Base-by-base conservation (phyloP, 2,797 vertebrate genomes). In the Enteromius trimaculatus region DNA sequence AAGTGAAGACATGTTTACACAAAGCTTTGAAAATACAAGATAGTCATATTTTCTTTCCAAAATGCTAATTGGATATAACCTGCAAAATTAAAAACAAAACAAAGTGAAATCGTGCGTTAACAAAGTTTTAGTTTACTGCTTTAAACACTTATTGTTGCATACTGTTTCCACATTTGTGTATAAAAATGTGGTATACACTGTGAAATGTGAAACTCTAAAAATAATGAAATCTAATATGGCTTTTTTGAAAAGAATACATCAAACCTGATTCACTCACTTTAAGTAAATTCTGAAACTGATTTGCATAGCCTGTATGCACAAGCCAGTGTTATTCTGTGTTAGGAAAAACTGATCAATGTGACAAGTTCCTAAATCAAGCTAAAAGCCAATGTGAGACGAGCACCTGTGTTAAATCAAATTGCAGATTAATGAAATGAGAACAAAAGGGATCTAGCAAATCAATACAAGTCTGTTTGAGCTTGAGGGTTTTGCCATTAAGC, bases 401-500 rank as follows among this genome's bases (percentile, higher is more conserved):
- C 21, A 76, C 39, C 37, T 68, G 69, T 81, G 71, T 79, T 75
- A 60, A 69, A 77, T 81, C 64, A 75, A 72, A 80, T 69, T 55
- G 69, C 26, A 80, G 44, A 77, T 85, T 84, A 88, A 79, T 82
- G 75, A 82, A 80, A 85, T 23, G 49, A 42, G 62, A 83, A 79
- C 80, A 75, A 78, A 82, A 51, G 77, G 87, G 81, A 89, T 83
- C 84, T 77, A 80, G 74, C 44, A 31, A 68, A 91, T 89, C 86
- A 66, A 90, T 88, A 44, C 47, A 16, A n/a, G 83, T 51, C 69
- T 53, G 83, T 81, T 64, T 60, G 77, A 49, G 47, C 86, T 77
- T 53, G 53, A 83, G 85, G 85, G 55, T 77, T 88, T 86, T 88
- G 80, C 87, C 84, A 88, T 88, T 88, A 86, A 80, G 69, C 77